These are phyloP conservation scores for Hypotaenidia philippensis DNA, from an alignment of 2,797 vertebrate genomes.

Conservation along the genomic window DNA sequence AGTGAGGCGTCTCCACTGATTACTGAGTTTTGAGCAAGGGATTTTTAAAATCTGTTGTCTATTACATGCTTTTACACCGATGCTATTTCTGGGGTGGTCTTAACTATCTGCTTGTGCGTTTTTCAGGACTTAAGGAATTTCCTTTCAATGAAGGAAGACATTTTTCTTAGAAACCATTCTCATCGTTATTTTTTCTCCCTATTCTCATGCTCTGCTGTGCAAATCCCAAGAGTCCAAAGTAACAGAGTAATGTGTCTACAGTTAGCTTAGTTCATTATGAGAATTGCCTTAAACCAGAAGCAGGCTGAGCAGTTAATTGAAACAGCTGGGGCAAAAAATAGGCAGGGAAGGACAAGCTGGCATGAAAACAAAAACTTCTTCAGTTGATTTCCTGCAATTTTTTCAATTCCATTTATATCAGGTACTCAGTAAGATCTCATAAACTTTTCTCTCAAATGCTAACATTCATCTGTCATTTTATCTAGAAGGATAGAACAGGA, in stretches of 20 bases:
- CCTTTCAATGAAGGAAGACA: neutral
- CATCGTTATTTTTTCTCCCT: neutral
- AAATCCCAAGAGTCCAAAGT: neutral
- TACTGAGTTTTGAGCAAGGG: neutral
- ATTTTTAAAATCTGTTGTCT: neutral
- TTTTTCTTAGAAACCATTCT: neutral
- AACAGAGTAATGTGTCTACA: neutral
- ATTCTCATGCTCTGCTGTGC: neutral
- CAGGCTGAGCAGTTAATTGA: neutral
- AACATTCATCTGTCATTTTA: neutral
- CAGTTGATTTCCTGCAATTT: neutral
- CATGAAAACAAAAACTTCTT: neutral
- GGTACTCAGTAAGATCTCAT: neutral
- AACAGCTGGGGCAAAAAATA: neutral
- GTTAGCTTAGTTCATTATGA: neutral
- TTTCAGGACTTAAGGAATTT: neutral
- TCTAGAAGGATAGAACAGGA: neutral
- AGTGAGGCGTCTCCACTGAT: neutral
- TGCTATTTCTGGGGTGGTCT: neutral
- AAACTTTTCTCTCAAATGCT: neutral
- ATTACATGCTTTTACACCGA: neutral
- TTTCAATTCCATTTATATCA: neutral
- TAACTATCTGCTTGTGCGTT: neutral
- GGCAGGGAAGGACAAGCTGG: neutral
- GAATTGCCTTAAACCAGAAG: neutral